These are phyloP conservation scores for Conger conger DNA, from an alignment of 2,113 vertebrate species.

Conservation along the genomic window DNA sequence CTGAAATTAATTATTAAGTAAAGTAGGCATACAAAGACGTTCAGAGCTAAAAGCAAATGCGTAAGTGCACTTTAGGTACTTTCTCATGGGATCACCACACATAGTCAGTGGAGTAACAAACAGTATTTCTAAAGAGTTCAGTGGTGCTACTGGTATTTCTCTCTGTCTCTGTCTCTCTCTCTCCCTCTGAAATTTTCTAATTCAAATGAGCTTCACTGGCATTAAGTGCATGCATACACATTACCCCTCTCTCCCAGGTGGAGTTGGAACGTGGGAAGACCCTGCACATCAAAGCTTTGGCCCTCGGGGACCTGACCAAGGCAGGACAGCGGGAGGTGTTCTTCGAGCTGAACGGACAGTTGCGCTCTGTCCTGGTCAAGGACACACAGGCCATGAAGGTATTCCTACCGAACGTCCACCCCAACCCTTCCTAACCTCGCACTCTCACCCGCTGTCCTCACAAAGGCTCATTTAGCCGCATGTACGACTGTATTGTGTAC, in stretches of 20 bases:
- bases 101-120: too few species aligned
- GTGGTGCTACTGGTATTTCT: neutral
- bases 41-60: too few species aligned
- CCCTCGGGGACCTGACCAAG: slow-evolving; percentile 85
- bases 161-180: neutral
- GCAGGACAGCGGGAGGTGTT: slow-evolving; percentile 90
- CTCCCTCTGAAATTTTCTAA: too few species aligned
- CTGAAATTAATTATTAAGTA: too few species aligned
- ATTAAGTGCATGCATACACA: too few species aligned
- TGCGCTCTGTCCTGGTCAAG: slow-evolving; percentile 87
- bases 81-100: too few species aligned
- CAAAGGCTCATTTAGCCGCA: too few species aligned
- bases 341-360: slow-evolving; percentile 90
- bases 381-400: slow-evolving; percentile 91
- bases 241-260: slow-evolving; percentile 71
- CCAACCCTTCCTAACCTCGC: neutral
- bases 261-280: slow-evolving; percentile 90
- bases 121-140: neutral
- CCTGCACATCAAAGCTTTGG: slow-evolving; percentile 89
- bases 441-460: neutral
- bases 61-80: too few species aligned
- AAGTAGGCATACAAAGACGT: too few species aligned
- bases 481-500: neutral
- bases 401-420: slow-evolving; percentile 3
- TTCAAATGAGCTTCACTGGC: too few species aligned